Conservation (phyloP, 1,140 invertebrate species). For the Glossosoma conforme region DNA sequence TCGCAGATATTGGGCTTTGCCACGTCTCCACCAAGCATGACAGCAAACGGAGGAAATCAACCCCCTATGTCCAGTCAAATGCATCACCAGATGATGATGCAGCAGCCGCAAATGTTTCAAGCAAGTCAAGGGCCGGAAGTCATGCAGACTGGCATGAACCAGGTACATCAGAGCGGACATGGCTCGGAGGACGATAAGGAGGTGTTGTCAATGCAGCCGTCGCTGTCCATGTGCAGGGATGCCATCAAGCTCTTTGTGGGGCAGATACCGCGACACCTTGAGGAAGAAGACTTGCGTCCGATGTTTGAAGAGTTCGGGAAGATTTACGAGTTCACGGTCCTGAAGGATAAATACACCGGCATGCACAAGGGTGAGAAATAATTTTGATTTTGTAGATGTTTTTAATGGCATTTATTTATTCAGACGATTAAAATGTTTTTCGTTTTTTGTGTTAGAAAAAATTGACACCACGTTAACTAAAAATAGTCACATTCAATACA, state of each 20-base stretch:
- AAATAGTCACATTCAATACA: too few relatives aligned
- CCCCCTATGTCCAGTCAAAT: slow-evolving; percentile 27
- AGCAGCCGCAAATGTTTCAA: slow-evolving; percentile 1
- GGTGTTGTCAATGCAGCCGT: slow-evolving; percentile 23
- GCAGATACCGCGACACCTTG: slow-evolving; percentile 87
- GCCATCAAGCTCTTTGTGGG: slow-evolving; percentile 87
- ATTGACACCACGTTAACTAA: too few relatives aligned
- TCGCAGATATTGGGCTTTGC: slow-evolving; percentile 19
- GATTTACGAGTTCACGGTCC: slow-evolving; percentile 89
- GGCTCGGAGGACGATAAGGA: neutral
- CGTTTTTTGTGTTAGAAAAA: too few relatives aligned
- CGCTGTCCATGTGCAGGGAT: slow-evolving; percentile 47
- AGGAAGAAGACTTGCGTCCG: slow-evolving; percentile 82
- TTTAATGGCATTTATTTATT: too few relatives aligned
- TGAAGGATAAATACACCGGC: slow-evolving; percentile 90
- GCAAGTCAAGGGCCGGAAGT: slow-evolving; percentile 2
- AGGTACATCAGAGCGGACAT: slow-evolving; percentile 33
- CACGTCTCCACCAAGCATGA: slow-evolving; percentile 28
- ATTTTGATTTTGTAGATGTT: too few relatives aligned
- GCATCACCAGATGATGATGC: neutral
- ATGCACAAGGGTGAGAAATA: slow-evolving; percentile 91
- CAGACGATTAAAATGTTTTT: too few relatives aligned
- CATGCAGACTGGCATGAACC: slow-evolving; percentile 17
- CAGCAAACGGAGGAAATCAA: slow-evolving; percentile 16
- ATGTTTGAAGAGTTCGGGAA: slow-evolving; percentile 91